Conservation (phyloP, 1,140 invertebrate species). For the Ganaspis sp. region DNA sequence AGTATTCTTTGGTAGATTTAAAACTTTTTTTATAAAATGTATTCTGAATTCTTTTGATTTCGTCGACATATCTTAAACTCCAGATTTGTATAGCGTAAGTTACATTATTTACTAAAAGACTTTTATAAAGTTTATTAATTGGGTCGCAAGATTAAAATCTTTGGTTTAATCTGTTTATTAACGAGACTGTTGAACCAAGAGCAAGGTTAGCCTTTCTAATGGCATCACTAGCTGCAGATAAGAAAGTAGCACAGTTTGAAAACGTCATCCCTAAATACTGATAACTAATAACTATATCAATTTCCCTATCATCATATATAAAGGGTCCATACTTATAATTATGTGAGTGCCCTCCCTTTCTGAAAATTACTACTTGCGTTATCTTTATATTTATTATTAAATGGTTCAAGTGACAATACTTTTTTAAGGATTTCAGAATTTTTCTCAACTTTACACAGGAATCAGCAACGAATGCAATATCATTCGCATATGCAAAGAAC, state of each 20-base stretch:
- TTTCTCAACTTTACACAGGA: constrained; percentile 28
- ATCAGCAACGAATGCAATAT: constrained; percentile 38
- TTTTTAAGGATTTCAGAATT: constrained; percentile 24
- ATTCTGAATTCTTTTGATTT: constrained; percentile 33
- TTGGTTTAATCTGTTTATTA: not conserved
- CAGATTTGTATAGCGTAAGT: constrained; percentile 32
- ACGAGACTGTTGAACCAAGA: no score
- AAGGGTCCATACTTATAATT: constrained; percentile 22
- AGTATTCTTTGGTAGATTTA: constrained; percentile 33
- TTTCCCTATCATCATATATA: constrained; percentile 1
- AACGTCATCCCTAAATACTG: constrained; percentile 41
- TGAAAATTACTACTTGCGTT: constrained; percentile 38
- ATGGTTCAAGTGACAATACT: constrained; percentile 36
- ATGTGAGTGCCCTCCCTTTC: not conserved
- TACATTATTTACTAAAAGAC: constrained; percentile 31
- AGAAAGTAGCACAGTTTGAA: not conserved
- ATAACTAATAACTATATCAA: constrained; percentile 38
- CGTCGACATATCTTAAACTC: constrained; percentile 15
- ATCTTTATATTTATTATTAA: constrained; percentile 38
- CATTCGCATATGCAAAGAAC: constrained; percentile 46
- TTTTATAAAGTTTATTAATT: constrained; percentile 23
- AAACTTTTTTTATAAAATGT: constrained; percentile 33
- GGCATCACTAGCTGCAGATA: constrained; percentile 31
- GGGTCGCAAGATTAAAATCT: constrained; percentile 37
- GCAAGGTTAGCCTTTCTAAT: constrained; percentile 33